phyloP scores from a whole-genome alignment of 2,113 vertebrate genomes.

The Alectura lathami region DNA sequence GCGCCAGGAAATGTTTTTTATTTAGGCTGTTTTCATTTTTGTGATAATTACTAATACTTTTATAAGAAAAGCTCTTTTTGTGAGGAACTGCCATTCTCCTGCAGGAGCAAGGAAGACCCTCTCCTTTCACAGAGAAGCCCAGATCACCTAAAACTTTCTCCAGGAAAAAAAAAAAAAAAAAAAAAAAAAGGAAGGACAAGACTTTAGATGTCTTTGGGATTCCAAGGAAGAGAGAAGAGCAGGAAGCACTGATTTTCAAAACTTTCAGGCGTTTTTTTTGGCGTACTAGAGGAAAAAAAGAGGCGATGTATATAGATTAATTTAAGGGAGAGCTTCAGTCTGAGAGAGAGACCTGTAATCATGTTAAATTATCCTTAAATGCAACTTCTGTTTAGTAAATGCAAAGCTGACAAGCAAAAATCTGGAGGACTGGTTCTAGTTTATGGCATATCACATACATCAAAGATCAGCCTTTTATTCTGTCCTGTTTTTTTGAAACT shows the following conservation, averaged over 20 bases:
- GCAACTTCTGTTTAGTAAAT: constrained; percentile 28
- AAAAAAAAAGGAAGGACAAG: neutral
- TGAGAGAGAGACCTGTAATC: neutral
- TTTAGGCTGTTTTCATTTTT: neutral
- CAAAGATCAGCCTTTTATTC: constrained; percentile 41
- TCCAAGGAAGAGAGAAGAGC: neutral
- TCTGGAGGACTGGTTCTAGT: constrained; percentile 49
- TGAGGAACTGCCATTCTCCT: neutral
- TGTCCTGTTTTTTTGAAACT: constrained; percentile 10
- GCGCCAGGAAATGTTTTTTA: neutral
- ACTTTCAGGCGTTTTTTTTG: neutral
- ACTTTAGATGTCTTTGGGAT: neutral
- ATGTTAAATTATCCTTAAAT: constrained; percentile 14
- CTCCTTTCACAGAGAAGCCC: neutral
- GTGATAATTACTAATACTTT: neutral
- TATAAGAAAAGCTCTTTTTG: neutral
- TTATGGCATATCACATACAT: constrained; percentile 35
- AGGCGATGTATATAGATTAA: neutral
- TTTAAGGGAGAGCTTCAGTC: neutral
- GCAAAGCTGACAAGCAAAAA: constrained; percentile 11
- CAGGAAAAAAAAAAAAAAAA: neutral
- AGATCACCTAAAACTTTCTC: neutral
- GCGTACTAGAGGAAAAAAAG: neutral
- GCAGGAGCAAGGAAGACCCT: neutral
- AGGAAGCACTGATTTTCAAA: neutral